phyloP scores from a whole-genome alignment of 2,888 invertebrate genomes.

The Rosalia funebris region DNA sequence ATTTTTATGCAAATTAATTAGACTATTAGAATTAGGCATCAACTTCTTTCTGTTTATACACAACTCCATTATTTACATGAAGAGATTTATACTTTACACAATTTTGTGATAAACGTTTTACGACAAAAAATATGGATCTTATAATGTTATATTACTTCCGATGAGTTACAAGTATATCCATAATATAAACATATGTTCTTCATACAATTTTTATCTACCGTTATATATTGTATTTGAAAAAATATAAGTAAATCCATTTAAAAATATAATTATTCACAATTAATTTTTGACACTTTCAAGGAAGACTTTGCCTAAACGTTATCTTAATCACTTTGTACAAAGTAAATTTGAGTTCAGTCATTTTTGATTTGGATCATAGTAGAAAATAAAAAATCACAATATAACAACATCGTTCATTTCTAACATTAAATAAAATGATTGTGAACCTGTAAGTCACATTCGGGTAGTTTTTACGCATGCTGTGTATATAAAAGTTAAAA shows the following conservation, averaged over 20 bases:
- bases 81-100: too few species aligned
- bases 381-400: conserved; percentile 25
- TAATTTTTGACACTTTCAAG: conserved; percentile 29
- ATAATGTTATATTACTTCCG: too few species aligned
- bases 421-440: conserved; percentile 44
- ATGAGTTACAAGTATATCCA: too few species aligned
- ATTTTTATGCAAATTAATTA: too few species aligned
- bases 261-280: conserved; percentile 1
- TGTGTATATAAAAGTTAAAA: conserved; percentile 40
- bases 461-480: conserved; percentile 44
- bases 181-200: too few species aligned
- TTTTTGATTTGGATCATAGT: conserved; percentile 14
- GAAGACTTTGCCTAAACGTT: conserved; percentile 28
- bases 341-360: not conserved
- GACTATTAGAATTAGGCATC: too few species aligned
- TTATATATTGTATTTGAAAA: conserved; percentile 2
- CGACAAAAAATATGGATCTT: too few species aligned
- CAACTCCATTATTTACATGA: too few species aligned
- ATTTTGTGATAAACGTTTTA: too few species aligned
- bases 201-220: too few species aligned
- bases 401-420: conserved; percentile 24
- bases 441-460: conserved; percentile 51
- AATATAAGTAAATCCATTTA: not conserved
- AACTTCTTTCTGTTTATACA: too few species aligned
- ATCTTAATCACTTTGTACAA: conserved; percentile 17